A percentile compares a stretch with the other conserved stretches of the same genome.
These are phyloP conservation scores for Mesocentrotus franciscanus DNA, from an alignment of 53 echinoderm and acorn worm genomes.

Conservation along the genomic window DNA sequence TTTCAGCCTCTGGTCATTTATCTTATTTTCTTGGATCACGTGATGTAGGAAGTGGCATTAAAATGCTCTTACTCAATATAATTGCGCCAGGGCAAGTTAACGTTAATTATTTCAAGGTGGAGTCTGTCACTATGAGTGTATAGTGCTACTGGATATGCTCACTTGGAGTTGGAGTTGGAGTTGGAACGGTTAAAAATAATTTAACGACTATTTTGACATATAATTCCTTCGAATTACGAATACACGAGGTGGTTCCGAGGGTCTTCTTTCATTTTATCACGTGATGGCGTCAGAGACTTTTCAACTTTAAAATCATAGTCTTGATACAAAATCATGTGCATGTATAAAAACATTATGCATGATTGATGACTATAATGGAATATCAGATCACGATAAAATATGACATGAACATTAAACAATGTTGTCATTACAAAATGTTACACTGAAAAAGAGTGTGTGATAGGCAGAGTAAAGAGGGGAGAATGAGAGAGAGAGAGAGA, in stretches of 20 bases:
- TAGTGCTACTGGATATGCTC: background rate
- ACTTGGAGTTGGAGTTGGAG: background rate
- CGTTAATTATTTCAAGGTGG: background rate
- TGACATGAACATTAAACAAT: background rate
- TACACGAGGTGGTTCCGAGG: background rate
- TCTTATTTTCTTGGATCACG: constrained; percentile 5
- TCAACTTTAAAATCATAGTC: background rate
- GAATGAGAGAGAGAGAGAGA: background rate
- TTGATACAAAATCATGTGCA: background rate
- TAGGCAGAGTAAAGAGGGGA: too few species aligned
- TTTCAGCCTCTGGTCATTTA: constrained; percentile 26
- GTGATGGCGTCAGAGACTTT: background rate
- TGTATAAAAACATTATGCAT: too few species aligned
- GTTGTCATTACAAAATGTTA: background rate
- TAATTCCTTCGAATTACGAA: too few species aligned
- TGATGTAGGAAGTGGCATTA: background rate
- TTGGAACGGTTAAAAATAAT: background rate
- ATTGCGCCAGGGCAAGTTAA: background rate
- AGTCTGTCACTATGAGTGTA: background rate
- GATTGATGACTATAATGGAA: too few species aligned
- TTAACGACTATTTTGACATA: too few species aligned
- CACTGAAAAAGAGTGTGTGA: too few species aligned
- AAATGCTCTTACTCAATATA: constrained; percentile 25
- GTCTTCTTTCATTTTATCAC: background rate
- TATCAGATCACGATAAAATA: too few species aligned